Conservation (phyloP, 2,888 invertebrate genomes). For the Dryadula phaetusa region DNA sequence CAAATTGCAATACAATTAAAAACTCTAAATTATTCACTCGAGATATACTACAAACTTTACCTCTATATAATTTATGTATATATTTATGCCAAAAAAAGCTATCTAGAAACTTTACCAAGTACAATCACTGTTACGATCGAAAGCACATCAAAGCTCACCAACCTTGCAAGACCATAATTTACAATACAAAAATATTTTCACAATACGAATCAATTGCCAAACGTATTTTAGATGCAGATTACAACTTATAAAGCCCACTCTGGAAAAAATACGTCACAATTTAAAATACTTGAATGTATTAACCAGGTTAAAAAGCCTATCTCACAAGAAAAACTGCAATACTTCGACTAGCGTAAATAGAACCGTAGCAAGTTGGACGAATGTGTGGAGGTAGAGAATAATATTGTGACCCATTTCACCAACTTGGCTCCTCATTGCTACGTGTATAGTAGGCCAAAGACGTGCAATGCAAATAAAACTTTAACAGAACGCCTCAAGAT, state of each 20-base stretch:
- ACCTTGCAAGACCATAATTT: not conserved
- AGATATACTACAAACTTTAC: too few species aligned
- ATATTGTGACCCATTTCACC: conserved; percentile 65
- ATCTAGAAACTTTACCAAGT: too few species aligned
- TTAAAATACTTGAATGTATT: not conserved
- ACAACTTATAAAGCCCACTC: not conserved
- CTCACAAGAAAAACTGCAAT: conserved; percentile 15
- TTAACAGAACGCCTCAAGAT: conserved; percentile 25
- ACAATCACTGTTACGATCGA: too few species aligned
- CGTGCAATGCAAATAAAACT: conserved; percentile 31
- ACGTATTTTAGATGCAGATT: not conserved
- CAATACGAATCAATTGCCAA: not conserved
- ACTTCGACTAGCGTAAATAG: conserved; percentile 16
- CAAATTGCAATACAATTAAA: too few species aligned
- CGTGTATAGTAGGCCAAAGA: conserved; percentile 61
- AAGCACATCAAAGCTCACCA: not conserved
- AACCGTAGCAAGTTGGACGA: conserved; percentile 25
- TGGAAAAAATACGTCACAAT: not conserved
- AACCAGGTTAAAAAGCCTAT: not conserved
- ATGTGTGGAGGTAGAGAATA: conserved; percentile 37
- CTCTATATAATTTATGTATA: too few species aligned
- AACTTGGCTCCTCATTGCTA: conserved; percentile 59
- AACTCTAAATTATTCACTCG: too few species aligned
- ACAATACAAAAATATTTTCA: not conserved
- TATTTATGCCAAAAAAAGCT: not conserved